A percentile compares a stretch with the other conserved stretches of the same genome.
phyloP scores from a whole-genome alignment of 2,888 invertebrate species.

The Ormyrus nitidulus region DNA sequence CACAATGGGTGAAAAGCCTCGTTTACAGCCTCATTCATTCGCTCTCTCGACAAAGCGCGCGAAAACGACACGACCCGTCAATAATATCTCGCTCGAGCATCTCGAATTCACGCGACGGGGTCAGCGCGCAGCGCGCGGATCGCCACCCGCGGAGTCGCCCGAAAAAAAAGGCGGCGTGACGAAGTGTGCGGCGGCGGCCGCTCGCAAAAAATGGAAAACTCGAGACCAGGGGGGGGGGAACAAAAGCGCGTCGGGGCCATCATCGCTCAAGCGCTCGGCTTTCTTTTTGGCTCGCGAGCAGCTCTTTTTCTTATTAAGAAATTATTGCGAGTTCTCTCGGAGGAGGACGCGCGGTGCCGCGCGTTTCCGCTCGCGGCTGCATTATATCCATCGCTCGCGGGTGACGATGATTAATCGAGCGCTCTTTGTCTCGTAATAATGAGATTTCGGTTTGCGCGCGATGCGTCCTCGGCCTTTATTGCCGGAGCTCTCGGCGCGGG shows the following conservation, averaged over 20 bases:
- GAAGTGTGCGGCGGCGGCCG: no score
- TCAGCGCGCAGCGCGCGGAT: no score
- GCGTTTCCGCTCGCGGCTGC: slow-evolving; percentile 61
- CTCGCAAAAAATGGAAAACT: no score
- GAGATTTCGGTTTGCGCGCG: slow-evolving; percentile 70
- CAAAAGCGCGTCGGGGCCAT: no score
- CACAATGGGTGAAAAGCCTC: neutral
- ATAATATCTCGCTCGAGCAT: no score
- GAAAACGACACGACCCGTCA: no score
- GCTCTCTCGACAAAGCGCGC: neutral
- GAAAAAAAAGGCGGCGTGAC: no score
- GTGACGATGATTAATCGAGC: slow-evolving; percentile 69
- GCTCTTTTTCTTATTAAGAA: slow-evolving; percentile 52
- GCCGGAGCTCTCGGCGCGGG: neutral
- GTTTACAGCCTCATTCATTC: slow-evolving; percentile 26
- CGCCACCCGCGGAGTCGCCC: no score
- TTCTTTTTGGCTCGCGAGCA: slow-evolving; percentile 38
- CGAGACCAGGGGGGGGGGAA: no score
- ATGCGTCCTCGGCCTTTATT: slow-evolving; percentile 24
- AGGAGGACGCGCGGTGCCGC: slow-evolving; percentile 42
- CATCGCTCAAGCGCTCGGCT: neutral
- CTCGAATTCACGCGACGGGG: no score
- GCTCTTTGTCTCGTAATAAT: slow-evolving; percentile 71
- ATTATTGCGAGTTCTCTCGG: slow-evolving; percentile 36
- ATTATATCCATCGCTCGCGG: slow-evolving; percentile 50